Evolutionary conservation across 2,888 invertebrate genomes (phyloP).

Genomic region (Ochlodes sylvanus): DNA sequence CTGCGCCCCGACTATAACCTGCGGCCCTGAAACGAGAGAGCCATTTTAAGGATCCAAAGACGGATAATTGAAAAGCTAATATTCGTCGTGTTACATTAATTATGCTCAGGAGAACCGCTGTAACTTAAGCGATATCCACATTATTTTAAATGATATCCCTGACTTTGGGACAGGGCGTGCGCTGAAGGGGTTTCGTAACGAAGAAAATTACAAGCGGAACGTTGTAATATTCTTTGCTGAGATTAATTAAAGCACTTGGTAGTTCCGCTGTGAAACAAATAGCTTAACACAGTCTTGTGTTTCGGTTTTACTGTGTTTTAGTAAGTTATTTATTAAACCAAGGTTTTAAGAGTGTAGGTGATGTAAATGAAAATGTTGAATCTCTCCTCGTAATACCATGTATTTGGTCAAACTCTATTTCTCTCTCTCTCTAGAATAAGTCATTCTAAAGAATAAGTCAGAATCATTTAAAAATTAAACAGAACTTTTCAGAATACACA

Average conservation of each 20-base stretch:
- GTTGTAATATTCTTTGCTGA: slow-evolving; percentile 15
- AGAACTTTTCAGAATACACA: no score
- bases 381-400: no score
- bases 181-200: slow-evolving; percentile 17
- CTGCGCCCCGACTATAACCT: slow-evolving; percentile 34
- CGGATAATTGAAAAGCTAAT: slow-evolving; percentile 83
- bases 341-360: no score
- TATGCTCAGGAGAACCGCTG: slow-evolving; percentile 72
- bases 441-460: no score
- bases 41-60: slow-evolving; percentile 77
- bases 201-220: not conserved
- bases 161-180: slow-evolving; percentile 20
- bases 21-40: slow-evolving; percentile 62
- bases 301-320: not conserved
- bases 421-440: no score
- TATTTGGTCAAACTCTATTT: no score
- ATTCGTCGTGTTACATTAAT: slow-evolving; percentile 80
- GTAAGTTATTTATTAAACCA: no score
- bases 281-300: not conserved
- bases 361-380: no score
- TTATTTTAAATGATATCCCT: slow-evolving; percentile 70
- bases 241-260: slow-evolving; percentile 12
- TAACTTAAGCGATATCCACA: slow-evolving; percentile 74
- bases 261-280: slow-evolving; percentile 5
- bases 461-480: no score